Evolutionary conservation across 2,797 vertebrate genomes (phyloP).

Genomic region (Tolypeutes matacus): DNA sequence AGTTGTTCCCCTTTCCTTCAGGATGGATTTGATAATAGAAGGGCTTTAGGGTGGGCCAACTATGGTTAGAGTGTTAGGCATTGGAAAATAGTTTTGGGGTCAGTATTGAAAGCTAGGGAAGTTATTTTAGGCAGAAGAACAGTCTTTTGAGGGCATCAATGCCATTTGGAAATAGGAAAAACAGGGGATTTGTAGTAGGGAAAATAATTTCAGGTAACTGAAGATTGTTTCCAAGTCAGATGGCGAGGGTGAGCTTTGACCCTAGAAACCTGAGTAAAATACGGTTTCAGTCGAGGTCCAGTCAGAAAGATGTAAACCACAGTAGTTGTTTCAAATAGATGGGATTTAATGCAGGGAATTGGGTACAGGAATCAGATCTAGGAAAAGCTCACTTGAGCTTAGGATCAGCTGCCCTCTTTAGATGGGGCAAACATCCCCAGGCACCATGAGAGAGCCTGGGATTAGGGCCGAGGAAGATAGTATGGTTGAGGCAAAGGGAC

Average conservation of each 20-base stretch:
- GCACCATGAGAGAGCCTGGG: neutral
- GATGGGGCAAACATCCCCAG: neutral
- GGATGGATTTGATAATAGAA: neutral
- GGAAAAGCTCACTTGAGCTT: neutral
- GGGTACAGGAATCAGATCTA: neutral
- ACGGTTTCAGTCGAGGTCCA: neutral
- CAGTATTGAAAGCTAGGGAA: neutral
- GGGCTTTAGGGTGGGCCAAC: neutral
- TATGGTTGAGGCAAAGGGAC: neutral
- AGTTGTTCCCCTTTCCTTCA: neutral
- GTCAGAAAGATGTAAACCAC: neutral
- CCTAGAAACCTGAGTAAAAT: constrained; percentile 37
- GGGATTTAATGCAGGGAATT: neutral
- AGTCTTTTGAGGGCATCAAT: neutral
- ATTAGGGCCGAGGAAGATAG: neutral
- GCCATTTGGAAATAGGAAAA: constrained; percentile 15
- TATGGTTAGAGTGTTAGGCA: neutral
- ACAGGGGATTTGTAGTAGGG: neutral
- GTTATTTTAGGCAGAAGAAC: neutral
- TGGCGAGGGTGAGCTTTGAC: neutral
- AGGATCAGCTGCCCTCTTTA: neutral
- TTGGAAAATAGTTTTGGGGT: neutral
- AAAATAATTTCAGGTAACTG: constrained; percentile 44
- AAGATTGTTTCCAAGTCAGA: constrained; percentile 7
- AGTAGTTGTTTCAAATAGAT: neutral